Percentiles rank a stretch among this genome's conserved stretches.
Conservation (phyloP, 2,113 vertebrate genomes). For the Gymnarchus niloticus region DNA sequence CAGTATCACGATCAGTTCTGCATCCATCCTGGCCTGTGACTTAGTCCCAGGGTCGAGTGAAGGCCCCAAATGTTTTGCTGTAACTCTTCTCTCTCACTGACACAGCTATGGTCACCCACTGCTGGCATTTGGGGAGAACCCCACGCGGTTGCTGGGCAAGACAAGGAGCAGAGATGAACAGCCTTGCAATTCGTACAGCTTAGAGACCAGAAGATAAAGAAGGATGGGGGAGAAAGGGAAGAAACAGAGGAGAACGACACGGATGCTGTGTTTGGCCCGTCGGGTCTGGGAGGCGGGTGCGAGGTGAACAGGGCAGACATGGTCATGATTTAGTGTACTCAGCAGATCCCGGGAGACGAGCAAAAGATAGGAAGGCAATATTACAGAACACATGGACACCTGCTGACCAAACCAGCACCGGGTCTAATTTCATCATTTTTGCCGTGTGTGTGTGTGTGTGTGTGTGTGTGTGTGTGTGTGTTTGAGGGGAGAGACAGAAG, state of each 20-base stretch:
- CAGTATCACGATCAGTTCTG: not conserved
- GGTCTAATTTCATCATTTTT: slow-evolving; percentile 66
- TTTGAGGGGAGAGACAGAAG: not conserved
- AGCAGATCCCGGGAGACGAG: slow-evolving; percentile 58
- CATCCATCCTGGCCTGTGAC: not conserved
- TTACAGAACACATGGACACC: slow-evolving; percentile 59
- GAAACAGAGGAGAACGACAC: not conserved
- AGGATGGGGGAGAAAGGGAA: not conserved
- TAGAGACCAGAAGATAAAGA: not conserved
- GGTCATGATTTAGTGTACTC: slow-evolving; percentile 70
- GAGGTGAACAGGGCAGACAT: slow-evolving; percentile 54
- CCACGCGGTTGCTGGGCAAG: no score
- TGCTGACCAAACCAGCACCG: slow-evolving; percentile 50
- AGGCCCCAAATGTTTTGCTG: not conserved
- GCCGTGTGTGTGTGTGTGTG: not conserved
- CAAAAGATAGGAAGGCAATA: slow-evolving; percentile 60
- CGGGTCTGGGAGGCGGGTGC: slow-evolving; percentile 33
- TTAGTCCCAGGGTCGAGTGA: not conserved
- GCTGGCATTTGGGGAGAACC: no score
- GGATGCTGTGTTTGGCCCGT: slow-evolving; percentile 11
- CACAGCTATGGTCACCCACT: not conserved
- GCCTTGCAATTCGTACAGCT: not conserved
- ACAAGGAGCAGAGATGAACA: no score
- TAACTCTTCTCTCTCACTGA: not conserved
- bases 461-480: slow-evolving; percentile 5